Evolutionary conservation across 2,113 vertebrate genomes (phyloP).

Genomic region (Mionectes macconnelli): DNA sequence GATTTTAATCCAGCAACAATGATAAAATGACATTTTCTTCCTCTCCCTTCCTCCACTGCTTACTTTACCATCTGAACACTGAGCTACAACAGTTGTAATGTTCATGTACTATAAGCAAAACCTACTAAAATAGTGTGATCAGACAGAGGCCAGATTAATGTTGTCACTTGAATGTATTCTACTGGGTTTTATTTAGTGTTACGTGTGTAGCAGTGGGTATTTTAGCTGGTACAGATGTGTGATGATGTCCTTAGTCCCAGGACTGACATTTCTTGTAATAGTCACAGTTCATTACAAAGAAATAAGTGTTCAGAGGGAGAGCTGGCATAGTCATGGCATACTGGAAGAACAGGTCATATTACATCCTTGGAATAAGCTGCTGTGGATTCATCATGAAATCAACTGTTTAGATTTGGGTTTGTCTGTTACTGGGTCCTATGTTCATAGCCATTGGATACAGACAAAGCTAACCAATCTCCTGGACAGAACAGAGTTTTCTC

Average conservation of each 20-base stretch:
- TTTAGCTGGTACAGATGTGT: neutral
- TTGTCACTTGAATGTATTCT: neutral
- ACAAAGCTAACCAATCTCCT: neutral
- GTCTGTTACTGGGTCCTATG: neutral
- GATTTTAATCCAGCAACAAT: neutral
- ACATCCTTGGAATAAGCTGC: neutral
- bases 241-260: neutral
- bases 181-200: neutral
- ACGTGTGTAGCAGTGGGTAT: accelerated
- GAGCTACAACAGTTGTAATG: neutral
- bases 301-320: neutral
- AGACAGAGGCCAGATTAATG: neutral
- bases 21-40: neutral
- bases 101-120: neutral
- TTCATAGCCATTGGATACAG: neutral
- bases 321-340: neutral
- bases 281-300: neutral
- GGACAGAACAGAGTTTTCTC: neutral
- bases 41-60: neutral
- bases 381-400: neutral
- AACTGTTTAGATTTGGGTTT: neutral
- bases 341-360: neutral
- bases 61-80: neutral
- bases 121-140: neutral
- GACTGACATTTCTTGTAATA: neutral